These are phyloP conservation scores for Dendronephthya gigantea DNA, from an alignment of 64 coral and sea anemone species.

Conservation along the genomic window DNA sequence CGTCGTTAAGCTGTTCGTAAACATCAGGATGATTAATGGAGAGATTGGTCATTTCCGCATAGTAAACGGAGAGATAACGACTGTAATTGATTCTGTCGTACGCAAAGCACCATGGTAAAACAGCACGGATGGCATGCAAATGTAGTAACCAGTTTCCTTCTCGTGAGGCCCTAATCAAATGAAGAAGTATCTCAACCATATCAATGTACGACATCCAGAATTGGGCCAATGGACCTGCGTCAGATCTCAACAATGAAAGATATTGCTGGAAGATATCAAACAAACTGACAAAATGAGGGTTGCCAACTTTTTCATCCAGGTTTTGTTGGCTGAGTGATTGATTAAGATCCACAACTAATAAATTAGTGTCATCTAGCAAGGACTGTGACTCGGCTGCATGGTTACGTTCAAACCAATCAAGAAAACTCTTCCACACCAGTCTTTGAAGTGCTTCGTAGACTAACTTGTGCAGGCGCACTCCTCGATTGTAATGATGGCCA, in stretches of 20 bases:
- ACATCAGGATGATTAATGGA: conserved; percentile 21
- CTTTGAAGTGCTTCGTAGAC: conserved; percentile 29
- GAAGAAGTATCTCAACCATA: conserved; percentile 26
- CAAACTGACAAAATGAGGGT: neutral
- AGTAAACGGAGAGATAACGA: conserved; percentile 30
- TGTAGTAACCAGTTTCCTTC: conserved; percentile 41
- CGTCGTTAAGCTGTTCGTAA: neutral
- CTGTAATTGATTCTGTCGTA: conserved; percentile 42
- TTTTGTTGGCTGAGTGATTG: no score
- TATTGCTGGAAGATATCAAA: conserved; percentile 4
- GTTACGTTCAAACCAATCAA: neutral
- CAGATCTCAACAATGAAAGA: neutral
- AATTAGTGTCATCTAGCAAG: neutral
- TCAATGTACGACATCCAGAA: conserved; percentile 48
- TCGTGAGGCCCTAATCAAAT: conserved; percentile 15
- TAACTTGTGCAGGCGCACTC: conserved; percentile 29
- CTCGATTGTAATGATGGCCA: conserved; percentile 30
- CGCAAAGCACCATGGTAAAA: conserved; percentile 45
- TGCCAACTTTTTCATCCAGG: no score
- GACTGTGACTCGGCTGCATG: neutral
- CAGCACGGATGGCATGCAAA: conserved; percentile 6
- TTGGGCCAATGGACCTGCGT: conserved; percentile 16
- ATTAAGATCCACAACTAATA: no score
- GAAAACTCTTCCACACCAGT: conserved; percentile 18
- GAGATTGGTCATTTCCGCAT: conserved; percentile 29